A percentile compares a stretch with the other conserved stretches of the same genome.
Conservation (phyloP, 2,888 invertebrate species). For the Hemistola chrysoprasaria region DNA sequence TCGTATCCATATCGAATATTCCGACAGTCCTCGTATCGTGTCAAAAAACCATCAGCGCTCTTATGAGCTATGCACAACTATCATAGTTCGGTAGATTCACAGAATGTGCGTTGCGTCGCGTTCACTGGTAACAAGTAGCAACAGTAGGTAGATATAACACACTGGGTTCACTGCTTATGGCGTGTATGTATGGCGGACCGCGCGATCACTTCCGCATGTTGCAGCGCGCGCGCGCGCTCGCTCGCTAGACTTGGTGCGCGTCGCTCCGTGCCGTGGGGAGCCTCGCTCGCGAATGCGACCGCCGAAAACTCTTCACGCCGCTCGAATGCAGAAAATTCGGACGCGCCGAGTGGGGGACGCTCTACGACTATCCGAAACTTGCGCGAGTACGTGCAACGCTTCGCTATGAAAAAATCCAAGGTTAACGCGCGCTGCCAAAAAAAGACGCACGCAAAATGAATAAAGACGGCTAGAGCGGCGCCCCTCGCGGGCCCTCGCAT, state of each 20-base stretch:
- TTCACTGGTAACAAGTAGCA: conserved; percentile 50
- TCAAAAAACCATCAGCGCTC: conserved; percentile 69
- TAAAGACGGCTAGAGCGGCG: conserved; percentile 76
- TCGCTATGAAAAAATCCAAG: conserved; percentile 80
- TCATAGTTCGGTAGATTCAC: conserved; percentile 70
- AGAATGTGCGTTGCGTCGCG: conserved; percentile 59
- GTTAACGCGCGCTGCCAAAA: conserved; percentile 81
- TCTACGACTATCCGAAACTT: conserved; percentile 79
- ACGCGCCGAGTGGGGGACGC: conserved; percentile 79
- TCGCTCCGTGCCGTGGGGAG: conserved; percentile 72
- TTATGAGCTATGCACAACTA: conserved; percentile 65
- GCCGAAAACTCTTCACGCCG: conserved; percentile 78
- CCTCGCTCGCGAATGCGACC: conserved; percentile 79
- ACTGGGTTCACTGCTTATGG: conserved; percentile 18
- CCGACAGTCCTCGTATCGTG: conserved; percentile 69
- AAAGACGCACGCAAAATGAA: conserved; percentile 81
- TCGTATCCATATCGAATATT: conserved; percentile 74
- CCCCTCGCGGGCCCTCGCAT: conserved; percentile 69
- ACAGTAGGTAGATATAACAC: conserved; percentile 14
- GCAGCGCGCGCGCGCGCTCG: conserved; percentile 62
- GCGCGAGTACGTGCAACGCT: conserved; percentile 79
- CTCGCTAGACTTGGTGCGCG: conserved; percentile 53
- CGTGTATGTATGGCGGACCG: conserved; percentile 27
- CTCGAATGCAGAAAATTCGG: conserved; percentile 80
- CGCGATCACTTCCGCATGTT: conserved; percentile 78